A percentile compares a stretch with the other conserved stretches of the same genome.
Evolutionary conservation across 2,888 invertebrate genomes (phyloP).

Genomic region (Pimpla rufipes): DNA sequence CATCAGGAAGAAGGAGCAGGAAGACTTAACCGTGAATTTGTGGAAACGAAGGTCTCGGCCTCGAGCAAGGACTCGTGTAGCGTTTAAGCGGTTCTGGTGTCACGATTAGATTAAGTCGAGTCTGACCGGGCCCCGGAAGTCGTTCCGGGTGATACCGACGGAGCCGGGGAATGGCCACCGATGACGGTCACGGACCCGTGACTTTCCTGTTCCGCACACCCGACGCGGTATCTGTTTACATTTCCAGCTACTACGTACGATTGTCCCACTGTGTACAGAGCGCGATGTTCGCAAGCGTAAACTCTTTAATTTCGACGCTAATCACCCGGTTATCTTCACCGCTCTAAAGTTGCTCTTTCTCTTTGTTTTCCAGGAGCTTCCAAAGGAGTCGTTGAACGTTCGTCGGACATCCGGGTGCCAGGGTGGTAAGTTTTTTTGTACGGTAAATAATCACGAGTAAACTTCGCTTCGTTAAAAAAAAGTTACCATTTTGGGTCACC

Average conservation of each 20-base stretch:
- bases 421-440: neutral
- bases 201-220: constrained; percentile 20
- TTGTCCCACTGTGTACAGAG: constrained; percentile 1
- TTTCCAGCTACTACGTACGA: neutral
- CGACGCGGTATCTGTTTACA: constrained; percentile 1
- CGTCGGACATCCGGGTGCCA: neutral
- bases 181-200: constrained; percentile 30
- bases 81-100: constrained; percentile 28
- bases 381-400: neutral
- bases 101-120: constrained; percentile 68
- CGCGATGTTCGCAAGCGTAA: neutral
- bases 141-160: constrained; percentile 63
- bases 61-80: constrained; percentile 16
- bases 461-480: too few species aligned
- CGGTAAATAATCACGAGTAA: too few species aligned
- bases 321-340: neutral
- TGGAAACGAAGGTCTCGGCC: neutral
- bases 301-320: neutral
- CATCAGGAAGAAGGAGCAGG: neutral
- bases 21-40: neutral
- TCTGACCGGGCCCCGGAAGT: constrained; percentile 65
- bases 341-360: constrained; percentile 17
- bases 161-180: constrained; percentile 23
- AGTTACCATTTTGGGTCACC: too few species aligned
- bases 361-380: constrained; percentile 34